phyloP scores from a whole-genome alignment of 2,888 invertebrate genomes.

The Malthinus flaveolus region DNA sequence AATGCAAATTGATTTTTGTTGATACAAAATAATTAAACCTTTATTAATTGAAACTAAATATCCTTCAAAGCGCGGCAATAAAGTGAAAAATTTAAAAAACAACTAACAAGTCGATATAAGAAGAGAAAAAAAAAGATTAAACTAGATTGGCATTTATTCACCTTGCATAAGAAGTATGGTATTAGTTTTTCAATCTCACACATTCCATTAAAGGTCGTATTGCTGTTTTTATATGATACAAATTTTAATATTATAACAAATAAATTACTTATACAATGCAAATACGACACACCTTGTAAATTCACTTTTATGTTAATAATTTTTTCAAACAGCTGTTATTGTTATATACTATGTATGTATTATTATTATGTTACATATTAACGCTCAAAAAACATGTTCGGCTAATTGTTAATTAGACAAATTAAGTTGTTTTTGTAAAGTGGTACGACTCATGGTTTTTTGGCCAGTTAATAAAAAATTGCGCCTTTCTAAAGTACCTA shows the following conservation, averaged over 20 bases:
- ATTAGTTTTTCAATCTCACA: not conserved
- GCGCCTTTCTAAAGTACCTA: too few relatives aligned
- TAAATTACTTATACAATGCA: not conserved
- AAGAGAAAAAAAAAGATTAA: not conserved
- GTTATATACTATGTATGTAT: too few relatives aligned
- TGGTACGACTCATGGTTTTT: too few relatives aligned
- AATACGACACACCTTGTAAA: not conserved
- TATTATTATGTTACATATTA: too few relatives aligned
- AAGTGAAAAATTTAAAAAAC: not conserved
- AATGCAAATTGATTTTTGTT: too few relatives aligned
- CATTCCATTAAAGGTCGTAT: slow-evolving; percentile 5
- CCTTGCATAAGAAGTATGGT: not conserved
- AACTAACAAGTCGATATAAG: not conserved
- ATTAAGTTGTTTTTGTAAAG: too few relatives aligned
- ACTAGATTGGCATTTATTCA: slow-evolving; percentile 5
- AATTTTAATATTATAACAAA: not conserved
- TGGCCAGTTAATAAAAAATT: too few relatives aligned
- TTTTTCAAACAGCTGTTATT: not conserved
- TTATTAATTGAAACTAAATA: too few relatives aligned
- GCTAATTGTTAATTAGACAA: too few relatives aligned
- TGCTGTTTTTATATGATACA: slow-evolving; percentile 4
- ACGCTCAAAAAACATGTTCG: too few relatives aligned
- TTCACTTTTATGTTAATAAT: not conserved
- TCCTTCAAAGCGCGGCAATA: too few relatives aligned
- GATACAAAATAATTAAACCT: too few relatives aligned